These are phyloP conservation scores for Indicator maculatus DNA, from an alignment of 2,113 vertebrate species.

Conservation along the genomic window DNA sequence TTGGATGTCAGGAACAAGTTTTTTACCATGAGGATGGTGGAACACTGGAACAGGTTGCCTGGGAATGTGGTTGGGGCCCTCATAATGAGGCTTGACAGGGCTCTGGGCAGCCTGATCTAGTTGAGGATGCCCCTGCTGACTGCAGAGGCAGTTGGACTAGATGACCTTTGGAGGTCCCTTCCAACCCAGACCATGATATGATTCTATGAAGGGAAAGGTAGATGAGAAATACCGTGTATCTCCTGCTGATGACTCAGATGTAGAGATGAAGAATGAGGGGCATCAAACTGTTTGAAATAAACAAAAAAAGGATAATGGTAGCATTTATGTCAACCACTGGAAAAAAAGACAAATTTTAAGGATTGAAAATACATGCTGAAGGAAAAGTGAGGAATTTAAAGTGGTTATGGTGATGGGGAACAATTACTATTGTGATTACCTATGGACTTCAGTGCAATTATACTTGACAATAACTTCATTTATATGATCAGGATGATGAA, in stretches of 20 bases:
- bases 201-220: neutral
- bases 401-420: neutral
- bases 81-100: no score
- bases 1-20: no score
- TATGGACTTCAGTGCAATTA: neutral
- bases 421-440: neutral
- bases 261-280: conserved; percentile 32
- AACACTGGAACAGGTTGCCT: no score
- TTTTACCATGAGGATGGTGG: no score
- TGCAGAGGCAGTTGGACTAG: no score
- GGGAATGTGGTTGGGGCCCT: no score
- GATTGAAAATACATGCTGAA: neutral
- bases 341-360: neutral
- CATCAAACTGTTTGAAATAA: conserved; percentile 46
- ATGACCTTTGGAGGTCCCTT: no score
- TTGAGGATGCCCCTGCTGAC: no score
- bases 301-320: neutral
- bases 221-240: neutral
- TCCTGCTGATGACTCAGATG: neutral
- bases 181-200: no score
- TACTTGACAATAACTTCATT: neutral
- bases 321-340: neutral
- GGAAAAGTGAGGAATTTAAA: neutral
- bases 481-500: neutral
- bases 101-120: no score